phyloP scores from a whole-genome alignment of 2,888 invertebrate genomes.

The Temnothorax unifasciatus region DNA sequence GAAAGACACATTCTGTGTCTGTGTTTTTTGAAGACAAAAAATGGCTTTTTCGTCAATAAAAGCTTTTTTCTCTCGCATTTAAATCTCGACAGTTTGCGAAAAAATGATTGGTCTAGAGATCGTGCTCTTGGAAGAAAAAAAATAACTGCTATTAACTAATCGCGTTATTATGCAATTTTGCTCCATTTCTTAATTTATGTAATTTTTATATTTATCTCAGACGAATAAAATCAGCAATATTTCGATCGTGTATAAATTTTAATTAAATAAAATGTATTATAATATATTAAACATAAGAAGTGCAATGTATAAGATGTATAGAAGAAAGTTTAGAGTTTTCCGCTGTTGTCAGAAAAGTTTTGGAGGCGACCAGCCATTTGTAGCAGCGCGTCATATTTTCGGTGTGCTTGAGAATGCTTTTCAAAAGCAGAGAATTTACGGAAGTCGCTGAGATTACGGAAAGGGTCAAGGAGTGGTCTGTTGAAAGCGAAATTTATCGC shows the following conservation, averaged over 20 bases:
- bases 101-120: not conserved
- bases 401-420: conserved; percentile 37
- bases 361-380: not conserved
- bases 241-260: not conserved
- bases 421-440: conserved; percentile 50
- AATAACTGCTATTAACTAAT: not conserved
- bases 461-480: conserved; percentile 49
- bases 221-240: not conserved
- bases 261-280: not conserved
- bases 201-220: not conserved
- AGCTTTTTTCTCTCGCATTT: not conserved
- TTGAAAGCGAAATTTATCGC: conserved; percentile 45
- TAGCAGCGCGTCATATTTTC: conserved; percentile 40
- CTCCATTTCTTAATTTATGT: not conserved
- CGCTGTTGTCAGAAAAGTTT: conserved; percentile 8
- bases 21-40: conserved; percentile 10
- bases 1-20: not conserved
- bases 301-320: no score
- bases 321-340: not conserved
- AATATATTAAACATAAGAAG: not conserved
- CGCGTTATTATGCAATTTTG: not conserved
- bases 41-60: not conserved
- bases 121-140: not conserved
- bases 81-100: not conserved
- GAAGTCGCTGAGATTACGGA: conserved; percentile 46